A percentile compares a stretch with the other conserved stretches of the same genome.
These are phyloP conservation scores for Agrenia bidenticulata DNA, from an alignment of 2,888 invertebrate species.

Conservation along the genomic window DNA sequence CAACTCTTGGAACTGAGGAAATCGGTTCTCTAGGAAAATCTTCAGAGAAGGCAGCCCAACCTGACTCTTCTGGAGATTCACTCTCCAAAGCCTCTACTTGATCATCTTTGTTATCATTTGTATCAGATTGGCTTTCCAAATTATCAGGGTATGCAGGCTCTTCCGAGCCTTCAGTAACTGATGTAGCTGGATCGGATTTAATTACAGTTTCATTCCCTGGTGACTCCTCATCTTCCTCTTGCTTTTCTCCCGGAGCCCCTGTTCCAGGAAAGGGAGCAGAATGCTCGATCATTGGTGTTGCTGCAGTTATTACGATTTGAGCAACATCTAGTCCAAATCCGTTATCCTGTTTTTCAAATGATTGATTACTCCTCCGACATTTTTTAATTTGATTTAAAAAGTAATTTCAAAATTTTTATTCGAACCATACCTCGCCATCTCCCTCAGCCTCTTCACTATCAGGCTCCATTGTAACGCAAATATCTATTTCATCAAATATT, in stretches of 20 bases:
- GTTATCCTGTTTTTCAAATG: no score
- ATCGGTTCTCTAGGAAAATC: slow-evolving; percentile 59
- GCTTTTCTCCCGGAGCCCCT: slow-evolving; percentile 36
- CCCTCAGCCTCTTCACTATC: neutral
- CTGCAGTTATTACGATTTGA: slow-evolving; percentile 89
- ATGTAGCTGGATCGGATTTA: neutral
- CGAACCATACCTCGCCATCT: slow-evolving; percentile 5
- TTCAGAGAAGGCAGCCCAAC: slow-evolving; percentile 58
- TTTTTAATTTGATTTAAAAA: no score
- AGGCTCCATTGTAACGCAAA: slow-evolving; percentile 13
- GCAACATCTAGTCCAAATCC: slow-evolving; percentile 73
- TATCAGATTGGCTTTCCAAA: neutral
- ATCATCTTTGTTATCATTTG: slow-evolving; percentile 11
- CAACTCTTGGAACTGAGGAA: slow-evolving; percentile 35
- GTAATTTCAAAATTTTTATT: no score
- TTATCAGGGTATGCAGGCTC: neutral
- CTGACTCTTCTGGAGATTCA: slow-evolving; percentile 45
- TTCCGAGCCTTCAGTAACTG: neutral
- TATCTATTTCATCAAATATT: slow-evolving; percentile 4
- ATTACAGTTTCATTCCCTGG: slow-evolving; percentile 10
- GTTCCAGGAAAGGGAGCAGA: slow-evolving; percentile 60
- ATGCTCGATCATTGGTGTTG: slow-evolving; percentile 88
- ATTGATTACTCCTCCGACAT: slow-evolving; percentile 60
- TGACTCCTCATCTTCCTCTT: slow-evolving; percentile 50
- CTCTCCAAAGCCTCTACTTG: slow-evolving; percentile 41